A percentile compares a stretch with the other conserved stretches of the same genome.
Conservation (phyloP, 2,113 vertebrate genomes). For the Brevimyrus niger region DNA sequence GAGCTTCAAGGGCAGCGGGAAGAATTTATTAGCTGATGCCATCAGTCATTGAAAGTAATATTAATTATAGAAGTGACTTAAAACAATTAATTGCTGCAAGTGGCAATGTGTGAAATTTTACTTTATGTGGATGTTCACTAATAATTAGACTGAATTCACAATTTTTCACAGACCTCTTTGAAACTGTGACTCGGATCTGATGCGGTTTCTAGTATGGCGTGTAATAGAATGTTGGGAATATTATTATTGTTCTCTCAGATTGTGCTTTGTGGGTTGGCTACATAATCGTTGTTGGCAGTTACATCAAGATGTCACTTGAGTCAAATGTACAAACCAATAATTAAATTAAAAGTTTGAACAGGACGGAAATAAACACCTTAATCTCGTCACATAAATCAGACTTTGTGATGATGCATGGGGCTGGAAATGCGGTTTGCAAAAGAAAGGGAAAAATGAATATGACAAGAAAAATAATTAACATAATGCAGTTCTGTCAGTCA, state of each 20-base stretch:
- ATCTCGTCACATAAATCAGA: background rate
- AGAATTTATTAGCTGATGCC: background rate
- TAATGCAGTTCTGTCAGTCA: background rate
- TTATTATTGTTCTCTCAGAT: background rate
- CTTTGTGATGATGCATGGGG: background rate
- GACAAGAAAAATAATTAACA: constrained; percentile 15
- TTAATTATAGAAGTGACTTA: background rate
- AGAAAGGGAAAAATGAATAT: background rate
- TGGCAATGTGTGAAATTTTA: background rate
- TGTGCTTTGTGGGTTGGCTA: background rate
- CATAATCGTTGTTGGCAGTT: background rate
- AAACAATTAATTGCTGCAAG: background rate
- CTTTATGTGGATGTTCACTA: background rate
- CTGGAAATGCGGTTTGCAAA: background rate
- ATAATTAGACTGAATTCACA: background rate
- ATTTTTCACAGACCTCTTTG: background rate
- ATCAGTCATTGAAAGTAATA: background rate
- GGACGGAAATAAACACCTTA: background rate
- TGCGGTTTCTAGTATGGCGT: background rate
- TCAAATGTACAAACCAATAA: background rate
- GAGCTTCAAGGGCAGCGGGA: background rate
- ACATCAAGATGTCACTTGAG: background rate
- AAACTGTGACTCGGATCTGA: background rate
- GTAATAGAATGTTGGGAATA: background rate
- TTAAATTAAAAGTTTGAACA: background rate